Conservation (phyloP, 2,797 vertebrate genomes). For the Arrhamphus sclerolepis region DNA sequence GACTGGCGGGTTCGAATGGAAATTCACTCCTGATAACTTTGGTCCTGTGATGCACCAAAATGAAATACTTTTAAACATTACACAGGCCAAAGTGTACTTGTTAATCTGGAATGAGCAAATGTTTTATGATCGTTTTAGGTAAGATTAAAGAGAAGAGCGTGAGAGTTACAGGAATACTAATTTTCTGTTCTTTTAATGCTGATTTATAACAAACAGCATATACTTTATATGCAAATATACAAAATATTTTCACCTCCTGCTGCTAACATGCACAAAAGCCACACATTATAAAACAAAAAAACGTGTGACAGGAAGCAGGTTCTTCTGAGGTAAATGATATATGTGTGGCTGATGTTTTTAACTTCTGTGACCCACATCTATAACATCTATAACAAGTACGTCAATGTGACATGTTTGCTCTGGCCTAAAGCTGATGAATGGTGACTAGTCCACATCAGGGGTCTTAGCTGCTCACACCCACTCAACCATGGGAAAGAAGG, state of each 20-base stretch:
- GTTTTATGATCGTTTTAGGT: background rate
- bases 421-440: conserved; percentile 59
- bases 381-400: background rate
- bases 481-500: conserved; percentile 86
- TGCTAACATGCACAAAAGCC: conserved; percentile 1
- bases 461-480: conserved; percentile 85
- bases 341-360: conserved; percentile 14
- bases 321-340: background rate
- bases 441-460: conserved; percentile 80
- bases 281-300: background rate
- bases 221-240: background rate
- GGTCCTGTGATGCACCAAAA: conserved; percentile 3
- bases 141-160: too few relatives aligned
- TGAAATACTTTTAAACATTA: background rate
- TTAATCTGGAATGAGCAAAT: background rate
- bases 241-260: background rate
- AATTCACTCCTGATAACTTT: conserved; percentile 37
- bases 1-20: conserved; percentile 53
- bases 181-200: too few relatives aligned
- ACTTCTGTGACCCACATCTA: too few relatives aligned
- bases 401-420: conserved; percentile 24
- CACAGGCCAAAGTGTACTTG: background rate
- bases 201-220: too few relatives aligned
- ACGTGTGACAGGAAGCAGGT: background rate
- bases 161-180: too few relatives aligned